A percentile compares a stretch with the other conserved stretches of the same genome.
These are phyloP conservation scores for Scleropages formosus DNA, from an alignment of 2,797 vertebrate genomes.

Conservation along the genomic window DNA sequence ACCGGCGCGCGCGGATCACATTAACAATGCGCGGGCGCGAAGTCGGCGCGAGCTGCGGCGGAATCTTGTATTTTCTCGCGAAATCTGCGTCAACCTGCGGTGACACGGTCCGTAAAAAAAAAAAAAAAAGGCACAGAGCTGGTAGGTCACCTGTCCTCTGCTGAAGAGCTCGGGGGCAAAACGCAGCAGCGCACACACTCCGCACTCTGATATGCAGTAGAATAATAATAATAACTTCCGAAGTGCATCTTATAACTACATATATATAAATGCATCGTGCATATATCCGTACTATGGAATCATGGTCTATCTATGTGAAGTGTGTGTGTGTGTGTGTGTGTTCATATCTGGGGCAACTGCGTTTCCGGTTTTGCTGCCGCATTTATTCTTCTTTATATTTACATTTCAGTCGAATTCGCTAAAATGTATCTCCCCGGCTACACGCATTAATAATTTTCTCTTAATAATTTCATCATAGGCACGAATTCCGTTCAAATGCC, in stretches of 20 bases:
- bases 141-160: conserved; percentile 8
- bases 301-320: too few species aligned
- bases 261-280: too few species aligned
- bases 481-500: too few species aligned
- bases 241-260: conserved; percentile 15
- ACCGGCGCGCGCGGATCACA: conserved; percentile 24
- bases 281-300: too few species aligned
- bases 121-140: background rate
- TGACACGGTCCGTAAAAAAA: conserved; percentile 3
- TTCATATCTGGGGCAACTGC: too few species aligned
- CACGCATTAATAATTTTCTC: too few species aligned
- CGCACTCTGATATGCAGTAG: conserved; percentile 2
- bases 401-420: too few species aligned
- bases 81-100: conserved; percentile 9
- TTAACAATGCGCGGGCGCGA: conserved; percentile 31
- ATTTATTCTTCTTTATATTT: too few species aligned
- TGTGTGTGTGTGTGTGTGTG: too few species aligned
- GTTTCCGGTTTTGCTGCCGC: too few species aligned
- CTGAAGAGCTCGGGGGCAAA: background rate
- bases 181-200: background rate
- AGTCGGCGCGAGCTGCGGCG: conserved; percentile 5
- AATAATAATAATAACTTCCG: conserved; percentile 6
- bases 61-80: conserved; percentile 10
- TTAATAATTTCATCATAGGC: too few species aligned
- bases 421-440: too few species aligned